Conservation (phyloP, 1,140 invertebrate genomes). For the Helicoverpa zea region DNA sequence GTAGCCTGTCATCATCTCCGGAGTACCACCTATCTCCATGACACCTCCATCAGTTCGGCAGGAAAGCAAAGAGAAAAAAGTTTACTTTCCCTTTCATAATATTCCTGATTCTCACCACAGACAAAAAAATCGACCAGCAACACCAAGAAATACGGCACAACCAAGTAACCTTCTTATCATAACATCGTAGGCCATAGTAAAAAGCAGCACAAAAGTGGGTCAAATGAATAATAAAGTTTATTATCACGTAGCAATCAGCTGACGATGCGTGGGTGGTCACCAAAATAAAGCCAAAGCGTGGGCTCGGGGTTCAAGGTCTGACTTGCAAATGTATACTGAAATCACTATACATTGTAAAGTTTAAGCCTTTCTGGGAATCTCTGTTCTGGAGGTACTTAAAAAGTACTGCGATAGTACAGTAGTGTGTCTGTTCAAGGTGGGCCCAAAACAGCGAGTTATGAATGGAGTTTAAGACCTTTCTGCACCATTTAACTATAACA, state of each 20-base stretch:
- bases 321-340: slow-evolving; percentile 12
- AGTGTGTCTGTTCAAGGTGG: too few species aligned
- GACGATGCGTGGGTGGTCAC: slow-evolving; percentile 46
- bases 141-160: neutral
- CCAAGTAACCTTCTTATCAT: neutral
- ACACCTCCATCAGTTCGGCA: too few species aligned
- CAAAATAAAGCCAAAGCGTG: slow-evolving; percentile 45
- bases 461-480: too few species aligned
- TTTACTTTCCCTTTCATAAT: too few species aligned
- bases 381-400: too few species aligned
- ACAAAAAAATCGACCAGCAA: neutral
- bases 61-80: too few species aligned
- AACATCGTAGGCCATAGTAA: slow-evolving; percentile 10
- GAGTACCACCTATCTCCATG: too few species aligned
- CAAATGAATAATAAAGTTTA: slow-evolving; percentile 46
- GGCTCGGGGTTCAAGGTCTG: slow-evolving; percentile 48
- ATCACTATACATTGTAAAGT: neutral
- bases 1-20: too few species aligned
- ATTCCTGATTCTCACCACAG: neutral
- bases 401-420: too few species aligned
- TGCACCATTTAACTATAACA: too few species aligned
- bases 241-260: slow-evolving; percentile 48
- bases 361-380: neutral
- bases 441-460: too few species aligned
- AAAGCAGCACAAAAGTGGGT: slow-evolving; percentile 36